Evolutionary conservation across 2,888 invertebrate genomes (phyloP), one percentile per base, ranked within the genome.

Genomic region (Cephus nigrinus): DNA sequence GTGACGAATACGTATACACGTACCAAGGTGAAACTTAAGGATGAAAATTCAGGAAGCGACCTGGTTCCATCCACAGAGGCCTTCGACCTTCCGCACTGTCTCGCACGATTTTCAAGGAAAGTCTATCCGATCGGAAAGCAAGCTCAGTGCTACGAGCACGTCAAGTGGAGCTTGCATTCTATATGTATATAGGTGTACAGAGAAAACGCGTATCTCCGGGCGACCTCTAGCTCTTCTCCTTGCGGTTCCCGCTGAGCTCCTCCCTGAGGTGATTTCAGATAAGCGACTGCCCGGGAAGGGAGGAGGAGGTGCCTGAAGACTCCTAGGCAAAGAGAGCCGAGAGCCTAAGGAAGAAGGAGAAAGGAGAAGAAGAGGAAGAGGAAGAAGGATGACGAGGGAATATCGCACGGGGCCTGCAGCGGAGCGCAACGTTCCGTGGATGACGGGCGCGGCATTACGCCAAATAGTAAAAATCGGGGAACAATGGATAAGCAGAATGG

Each of bases 401-500:
- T 80, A 82, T 82, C 78, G 80, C 81, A 82, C 78, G 73, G 79
- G 75, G 78, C 79, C 79, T 78, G 78, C 75, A 81, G 79, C 77
- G 80, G 81, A 79, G 76, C 72, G 23, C 35, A 32, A 32, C 32
- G 82, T 81, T 80, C 82, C 80, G 84, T 85, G 85, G 87, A 89
- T 88, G 89, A 89, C 86, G 87, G 85, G 86, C 84, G 84, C 80
- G 82, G 83, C 80, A 78, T 69, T 78, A 76, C 78, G 80, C 79
- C 85, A 82, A 88, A 89, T 88, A 85, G 86, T 89, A 88, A 90
- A 89, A 89, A 86, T 88, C 84, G 74, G 82, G 82, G 87, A 89
- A 90, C 90, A 90, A 90, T 90, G 88, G 90, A 82, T 87, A 85
- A 86, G 83, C 84, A 83, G 84, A 86, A 86, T 87, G 82, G 85